Evolutionary conservation across 2,113 vertebrate genomes (phyloP).

Genomic region (Falco punctatus): DNA sequence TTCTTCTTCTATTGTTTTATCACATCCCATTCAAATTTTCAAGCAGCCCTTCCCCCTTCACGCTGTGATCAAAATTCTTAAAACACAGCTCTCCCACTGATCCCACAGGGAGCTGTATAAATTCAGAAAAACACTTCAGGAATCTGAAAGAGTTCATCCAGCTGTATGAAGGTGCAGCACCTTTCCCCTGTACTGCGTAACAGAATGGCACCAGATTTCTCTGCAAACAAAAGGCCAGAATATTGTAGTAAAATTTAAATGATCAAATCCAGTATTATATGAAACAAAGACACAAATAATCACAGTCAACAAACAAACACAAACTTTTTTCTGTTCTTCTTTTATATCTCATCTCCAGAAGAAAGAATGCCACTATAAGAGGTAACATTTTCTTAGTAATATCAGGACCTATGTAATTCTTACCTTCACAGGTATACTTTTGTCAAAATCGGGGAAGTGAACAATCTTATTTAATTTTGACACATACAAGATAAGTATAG

Average conservation of each 20-base stretch:
- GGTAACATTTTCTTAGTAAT: background rate
- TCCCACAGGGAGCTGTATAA: background rate
- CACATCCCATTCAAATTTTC: background rate
- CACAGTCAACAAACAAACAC: background rate
- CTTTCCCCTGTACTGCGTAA: background rate
- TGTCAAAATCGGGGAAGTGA: conserved; percentile 82
- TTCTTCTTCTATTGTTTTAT: background rate
- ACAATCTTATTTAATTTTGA: conserved; percentile 78
- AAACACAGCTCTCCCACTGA: background rate
- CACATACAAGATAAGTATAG: conserved; percentile 79
- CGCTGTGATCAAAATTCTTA: background rate
- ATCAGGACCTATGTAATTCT: background rate
- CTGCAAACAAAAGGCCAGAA: background rate
- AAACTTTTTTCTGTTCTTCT: background rate
- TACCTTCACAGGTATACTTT: conserved; percentile 78
- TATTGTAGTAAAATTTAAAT: background rate
- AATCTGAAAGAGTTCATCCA: background rate
- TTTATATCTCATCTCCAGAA: background rate
- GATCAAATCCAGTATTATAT: background rate
- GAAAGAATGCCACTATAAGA: background rate
- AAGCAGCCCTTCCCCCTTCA: background rate
- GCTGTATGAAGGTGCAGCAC: background rate
- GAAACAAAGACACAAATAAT: background rate
- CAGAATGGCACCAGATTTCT: background rate
- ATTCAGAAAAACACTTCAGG: background rate